Evolutionary conservation across 2,888 invertebrate genomes (phyloP).

Genomic region (Andrena praecox): DNA sequence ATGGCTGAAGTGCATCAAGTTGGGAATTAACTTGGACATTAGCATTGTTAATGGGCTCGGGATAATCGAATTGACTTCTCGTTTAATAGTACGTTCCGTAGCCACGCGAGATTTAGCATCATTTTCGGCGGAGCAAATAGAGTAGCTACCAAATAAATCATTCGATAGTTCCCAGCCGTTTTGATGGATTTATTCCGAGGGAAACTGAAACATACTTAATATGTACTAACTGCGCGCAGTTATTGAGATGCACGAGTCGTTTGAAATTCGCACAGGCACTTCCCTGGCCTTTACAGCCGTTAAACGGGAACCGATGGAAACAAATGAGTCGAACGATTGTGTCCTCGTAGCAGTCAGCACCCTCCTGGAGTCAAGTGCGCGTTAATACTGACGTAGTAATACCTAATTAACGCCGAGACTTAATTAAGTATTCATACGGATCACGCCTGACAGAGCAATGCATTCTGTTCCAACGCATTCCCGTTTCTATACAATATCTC

Average conservation of each 20-base stretch:
- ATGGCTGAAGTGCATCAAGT: slow-evolving; percentile 4
- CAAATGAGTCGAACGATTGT: not conserved
- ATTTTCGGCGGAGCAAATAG: not conserved
- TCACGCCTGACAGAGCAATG: slow-evolving; percentile 36
- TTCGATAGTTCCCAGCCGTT: not conserved
- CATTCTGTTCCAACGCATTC: slow-evolving; percentile 47
- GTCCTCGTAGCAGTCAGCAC: not conserved
- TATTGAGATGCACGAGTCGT: not conserved
- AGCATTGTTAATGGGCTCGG: slow-evolving; percentile 28
- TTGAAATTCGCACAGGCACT: not conserved
- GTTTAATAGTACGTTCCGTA: not conserved
- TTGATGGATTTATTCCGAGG: too few species aligned
- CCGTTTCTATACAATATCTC: slow-evolving; percentile 58
- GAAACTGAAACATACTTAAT: not conserved
- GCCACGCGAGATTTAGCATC: not conserved
- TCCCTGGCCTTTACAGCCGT: too few species aligned
- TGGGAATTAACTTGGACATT: slow-evolving; percentile 26
- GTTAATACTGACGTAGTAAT: slow-evolving; percentile 3
- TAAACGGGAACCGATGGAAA: not conserved
- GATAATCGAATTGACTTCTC: slow-evolving; percentile 22
- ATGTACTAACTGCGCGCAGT: too few species aligned
- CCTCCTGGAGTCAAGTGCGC: not conserved
- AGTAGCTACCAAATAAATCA: not conserved
- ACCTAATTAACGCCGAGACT: slow-evolving; percentile 49
- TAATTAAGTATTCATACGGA: slow-evolving; percentile 60